Percentiles rank a stretch among this genome's conserved stretches.
phyloP scores from a whole-genome alignment of 2,113 vertebrate genomes.

The Sapayoa aenigma region DNA sequence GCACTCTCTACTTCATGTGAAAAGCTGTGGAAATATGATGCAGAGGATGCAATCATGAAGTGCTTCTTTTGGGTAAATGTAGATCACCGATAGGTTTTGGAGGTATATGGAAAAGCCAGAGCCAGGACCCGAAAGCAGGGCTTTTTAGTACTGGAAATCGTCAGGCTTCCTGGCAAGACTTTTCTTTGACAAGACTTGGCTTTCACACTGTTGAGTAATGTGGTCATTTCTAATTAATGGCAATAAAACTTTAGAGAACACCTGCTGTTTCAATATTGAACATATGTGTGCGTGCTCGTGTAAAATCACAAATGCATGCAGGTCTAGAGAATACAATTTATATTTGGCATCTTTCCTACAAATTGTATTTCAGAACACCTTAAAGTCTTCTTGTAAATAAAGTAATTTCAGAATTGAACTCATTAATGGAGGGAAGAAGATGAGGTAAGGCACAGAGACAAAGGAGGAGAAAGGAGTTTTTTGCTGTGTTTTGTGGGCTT shows the following conservation, averaged over 20 bases:
- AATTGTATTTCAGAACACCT: slow-evolving; percentile 4
- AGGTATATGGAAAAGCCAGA: background rate
- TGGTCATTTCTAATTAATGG: slow-evolving; percentile 53
- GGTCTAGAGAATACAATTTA: slow-evolving; percentile 8
- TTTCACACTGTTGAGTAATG: slow-evolving; percentile 24
- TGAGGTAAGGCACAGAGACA: background rate
- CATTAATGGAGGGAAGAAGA: background rate
- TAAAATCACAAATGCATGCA: slow-evolving; percentile 33
- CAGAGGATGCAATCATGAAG: background rate
- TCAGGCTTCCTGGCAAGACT: background rate
- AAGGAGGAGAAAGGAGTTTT: background rate
- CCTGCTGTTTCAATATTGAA: slow-evolving; percentile 42
- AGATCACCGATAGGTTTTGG: background rate
- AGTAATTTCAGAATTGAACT: background rate
- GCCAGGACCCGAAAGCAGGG: background rate
- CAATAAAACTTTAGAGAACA: slow-evolving; percentile 43
- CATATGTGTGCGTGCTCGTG: slow-evolving; percentile 35
- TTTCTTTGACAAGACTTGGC: slow-evolving; percentile 17
- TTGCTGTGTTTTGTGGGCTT: background rate
- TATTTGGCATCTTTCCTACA: slow-evolving; percentile 26
- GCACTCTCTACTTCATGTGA: background rate
- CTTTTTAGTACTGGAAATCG: background rate
- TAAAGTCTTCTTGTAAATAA: slow-evolving; percentile 27
- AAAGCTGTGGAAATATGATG: background rate
- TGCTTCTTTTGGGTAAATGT: background rate